A percentile compares a stretch with the other conserved stretches of the same genome.
Evolutionary conservation across 2,888 invertebrate species (phyloP).

Genomic region (Icerya purchasi): DNA sequence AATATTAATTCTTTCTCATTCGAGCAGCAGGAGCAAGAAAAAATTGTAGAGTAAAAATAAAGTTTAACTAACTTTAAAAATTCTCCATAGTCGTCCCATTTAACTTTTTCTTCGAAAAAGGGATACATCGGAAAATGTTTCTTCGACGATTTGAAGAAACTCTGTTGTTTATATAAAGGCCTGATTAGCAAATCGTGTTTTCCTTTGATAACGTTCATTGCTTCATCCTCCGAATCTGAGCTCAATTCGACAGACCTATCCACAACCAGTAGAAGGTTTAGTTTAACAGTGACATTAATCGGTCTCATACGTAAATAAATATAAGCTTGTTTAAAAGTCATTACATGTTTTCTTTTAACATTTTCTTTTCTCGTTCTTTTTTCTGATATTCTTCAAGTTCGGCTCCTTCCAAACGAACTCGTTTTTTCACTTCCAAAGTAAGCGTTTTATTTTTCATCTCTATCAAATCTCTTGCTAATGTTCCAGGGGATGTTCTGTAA

Average conservation of each 20-base stretch:
- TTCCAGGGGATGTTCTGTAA: constrained; percentile 55
- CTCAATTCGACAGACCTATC: constrained; percentile 25
- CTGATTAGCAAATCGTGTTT: constrained; percentile 66
- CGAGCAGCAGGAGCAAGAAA: too few species aligned
- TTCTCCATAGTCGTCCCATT: constrained; percentile 92
- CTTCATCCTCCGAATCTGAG: constrained; percentile 57
- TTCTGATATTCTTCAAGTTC: constrained; percentile 56
- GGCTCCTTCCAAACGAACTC: constrained; percentile 51
- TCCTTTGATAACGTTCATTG: constrained; percentile 52
- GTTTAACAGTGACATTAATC: too few species aligned
- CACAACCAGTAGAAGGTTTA: too few species aligned
- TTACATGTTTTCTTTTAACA: too few species aligned
- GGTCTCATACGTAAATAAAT: too few species aligned
- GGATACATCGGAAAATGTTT: constrained; percentile 95
- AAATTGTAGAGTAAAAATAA: background rate
- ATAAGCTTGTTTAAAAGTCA: too few species aligned
- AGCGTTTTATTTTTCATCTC: constrained; percentile 44
- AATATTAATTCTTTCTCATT: background rate
- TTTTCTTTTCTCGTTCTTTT: constrained; percentile 28
- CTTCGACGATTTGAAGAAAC: constrained; percentile 71
- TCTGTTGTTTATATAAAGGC: constrained; percentile 28
- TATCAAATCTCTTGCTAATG: constrained; percentile 55
- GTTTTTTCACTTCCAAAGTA: constrained; percentile 43
- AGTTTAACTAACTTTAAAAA: constrained; percentile 39
- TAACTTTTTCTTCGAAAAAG: constrained; percentile 70